Evolutionary conservation across 1,140 invertebrate species (phyloP), one percentile per base, ranked within the genome.

Genomic region (Camponotus vicinus): DNA sequence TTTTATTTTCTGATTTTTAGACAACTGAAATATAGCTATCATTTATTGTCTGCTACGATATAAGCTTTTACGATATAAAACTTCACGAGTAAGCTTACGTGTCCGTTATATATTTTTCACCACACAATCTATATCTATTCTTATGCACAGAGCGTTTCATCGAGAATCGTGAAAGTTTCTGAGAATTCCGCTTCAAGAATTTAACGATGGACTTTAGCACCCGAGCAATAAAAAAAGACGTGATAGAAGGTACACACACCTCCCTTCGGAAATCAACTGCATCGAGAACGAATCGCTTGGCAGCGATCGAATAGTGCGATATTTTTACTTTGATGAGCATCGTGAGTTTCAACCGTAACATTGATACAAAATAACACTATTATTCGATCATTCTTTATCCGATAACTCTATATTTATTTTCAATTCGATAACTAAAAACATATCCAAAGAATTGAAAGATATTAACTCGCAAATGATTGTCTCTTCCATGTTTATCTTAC

Each of bases 201-300:
- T 80, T 70, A 80, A 80, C 64, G 78, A 80, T 3, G 34, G n/a
- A 37, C 40, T 70, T 80, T 42, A 70, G 15, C 21, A 70, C 4
- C 63, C 9, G 21, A 42, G 45, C 3, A 40, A 80, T 70, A 80
- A 80, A 80, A 67, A 37, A 69, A 80, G 34, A 57, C 64, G 21
- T 42, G 61, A 45, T 49, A 78, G 32, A 6, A 18, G n/a, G n/a
- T 8, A 45, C 42, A 11, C 13, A 78, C 18, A 55, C 32, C 40
- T 83, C 18, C 40, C 67, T 75, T 61, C 49, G 37, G 21, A 83
- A 83, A 75, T 75, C 57, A 75, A 49, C 18, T 34, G 7, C 11
- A 55, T 63, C 18, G n/a, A 37, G 9, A 77, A 34, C 18, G 5
- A 57, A n/a, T n/a, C 27, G n/a, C 32, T 34, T 63, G 34, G 45